These are phyloP conservation scores for Sylvilagus bachmani DNA, from an alignment of 2,113 vertebrate genomes.

Conservation along the genomic window DNA sequence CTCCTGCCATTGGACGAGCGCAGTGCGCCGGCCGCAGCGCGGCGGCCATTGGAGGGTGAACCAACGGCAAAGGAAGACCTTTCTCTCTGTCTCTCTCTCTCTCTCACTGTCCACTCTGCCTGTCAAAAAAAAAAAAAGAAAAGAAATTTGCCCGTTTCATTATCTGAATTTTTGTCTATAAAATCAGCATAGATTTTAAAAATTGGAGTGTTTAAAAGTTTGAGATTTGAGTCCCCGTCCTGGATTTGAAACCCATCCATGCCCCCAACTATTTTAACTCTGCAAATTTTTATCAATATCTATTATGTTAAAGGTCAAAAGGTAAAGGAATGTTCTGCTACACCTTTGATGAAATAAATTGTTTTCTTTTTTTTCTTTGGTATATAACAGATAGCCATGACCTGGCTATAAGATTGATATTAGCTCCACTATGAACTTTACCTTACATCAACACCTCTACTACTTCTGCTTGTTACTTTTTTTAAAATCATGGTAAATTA, in stretches of 20 bases:
- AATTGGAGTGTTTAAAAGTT: not conserved
- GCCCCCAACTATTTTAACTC: not conserved
- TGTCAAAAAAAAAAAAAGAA: too few species aligned
- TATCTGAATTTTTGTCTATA: not conserved
- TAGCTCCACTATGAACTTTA: slow-evolving; percentile 15
- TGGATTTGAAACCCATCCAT: slow-evolving; percentile 7
- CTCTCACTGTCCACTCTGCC: too few species aligned
- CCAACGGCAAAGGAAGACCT: too few species aligned
- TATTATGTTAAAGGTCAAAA: slow-evolving; percentile 29
- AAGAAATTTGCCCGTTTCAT: not conserved
- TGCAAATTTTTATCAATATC: not conserved
- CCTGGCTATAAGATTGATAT: slow-evolving; percentile 46
- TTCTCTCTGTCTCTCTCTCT: too few species aligned
- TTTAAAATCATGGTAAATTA: not conserved
- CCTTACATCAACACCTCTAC: not conserved
- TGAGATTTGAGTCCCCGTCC: slow-evolving; percentile 22
- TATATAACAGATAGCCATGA: not conserved
- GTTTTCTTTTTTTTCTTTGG: not conserved
- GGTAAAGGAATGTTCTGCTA: slow-evolving; percentile 21
- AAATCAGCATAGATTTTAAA: slow-evolving; percentile 19
- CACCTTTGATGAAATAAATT: not conserved
- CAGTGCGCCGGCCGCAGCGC: too few species aligned
- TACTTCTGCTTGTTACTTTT: slow-evolving; percentile 40
- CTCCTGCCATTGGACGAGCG: too few species aligned
- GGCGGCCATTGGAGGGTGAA: too few species aligned